These are phyloP conservation scores for Coregonus ussuriensis DNA, from an alignment of 2,797 vertebrate species.

Conservation along the genomic window DNA sequence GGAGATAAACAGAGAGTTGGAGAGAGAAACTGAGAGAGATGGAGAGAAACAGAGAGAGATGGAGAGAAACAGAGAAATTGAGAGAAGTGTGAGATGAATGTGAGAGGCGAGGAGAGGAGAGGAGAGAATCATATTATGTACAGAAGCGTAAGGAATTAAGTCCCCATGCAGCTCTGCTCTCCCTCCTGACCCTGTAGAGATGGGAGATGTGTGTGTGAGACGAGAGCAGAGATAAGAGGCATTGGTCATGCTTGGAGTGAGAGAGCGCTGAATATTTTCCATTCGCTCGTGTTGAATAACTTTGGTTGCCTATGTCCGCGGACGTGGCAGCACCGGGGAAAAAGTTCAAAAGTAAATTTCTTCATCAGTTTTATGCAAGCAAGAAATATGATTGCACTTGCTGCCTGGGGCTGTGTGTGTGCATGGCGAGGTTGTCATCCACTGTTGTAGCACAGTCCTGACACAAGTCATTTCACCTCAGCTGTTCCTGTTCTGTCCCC, in stretches of 20 bases:
- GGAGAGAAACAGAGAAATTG: too few relatives aligned
- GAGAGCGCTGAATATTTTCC: conserved; percentile 68
- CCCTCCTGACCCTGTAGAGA: conserved; percentile 62
- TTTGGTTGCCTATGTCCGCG: conserved; percentile 58
- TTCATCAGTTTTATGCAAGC: conserved; percentile 52
- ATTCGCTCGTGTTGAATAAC: conserved; percentile 57
- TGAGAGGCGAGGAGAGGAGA: not conserved
- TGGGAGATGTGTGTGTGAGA: conserved; percentile 41
- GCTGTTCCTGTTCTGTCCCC: conserved; percentile 48
- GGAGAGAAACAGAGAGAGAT: too few relatives aligned
- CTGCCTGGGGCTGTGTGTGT: conserved; percentile 36
- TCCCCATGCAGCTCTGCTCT: conserved; percentile 45
- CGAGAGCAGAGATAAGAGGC: conserved; percentile 60
- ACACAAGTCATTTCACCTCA: conserved; percentile 72
- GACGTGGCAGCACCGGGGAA: conserved; percentile 26
- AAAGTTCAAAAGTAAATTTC: conserved; percentile 58
- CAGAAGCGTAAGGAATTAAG: too few relatives aligned
- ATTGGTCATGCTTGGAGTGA: conserved; percentile 71
- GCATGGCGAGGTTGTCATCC: conserved; percentile 30
- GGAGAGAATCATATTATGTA: conserved; percentile 35
- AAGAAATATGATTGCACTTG: conserved; percentile 5
- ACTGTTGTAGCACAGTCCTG: conserved; percentile 51
- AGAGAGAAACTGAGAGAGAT: too few relatives aligned
- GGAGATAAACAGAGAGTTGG: too few relatives aligned
- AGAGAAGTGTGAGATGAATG: too few relatives aligned